phyloP scores from a whole-genome alignment of 1,140 invertebrate genomes.

The Propsilocerus akamusi region DNA sequence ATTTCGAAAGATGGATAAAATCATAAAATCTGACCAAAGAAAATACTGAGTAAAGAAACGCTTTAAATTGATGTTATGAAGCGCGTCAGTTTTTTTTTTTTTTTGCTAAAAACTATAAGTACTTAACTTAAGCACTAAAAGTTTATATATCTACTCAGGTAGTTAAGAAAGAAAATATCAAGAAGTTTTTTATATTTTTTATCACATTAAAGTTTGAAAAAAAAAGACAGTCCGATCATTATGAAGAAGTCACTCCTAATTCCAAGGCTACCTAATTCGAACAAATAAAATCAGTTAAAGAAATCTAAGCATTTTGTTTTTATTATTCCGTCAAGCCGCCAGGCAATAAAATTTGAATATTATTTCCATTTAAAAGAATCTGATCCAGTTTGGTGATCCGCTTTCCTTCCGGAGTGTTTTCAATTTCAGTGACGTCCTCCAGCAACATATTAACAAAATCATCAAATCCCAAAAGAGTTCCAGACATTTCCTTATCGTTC shows the following conservation, averaged over 20 bases:
- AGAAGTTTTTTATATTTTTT: no score
- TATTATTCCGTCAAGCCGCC: not conserved
- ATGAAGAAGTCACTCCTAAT: no score
- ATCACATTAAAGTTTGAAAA: no score
- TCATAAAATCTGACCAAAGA: not conserved
- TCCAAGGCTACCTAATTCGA: no score
- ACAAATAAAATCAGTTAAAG: no score
- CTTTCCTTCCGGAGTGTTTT: constrained; percentile 90
- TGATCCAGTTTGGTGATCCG: constrained; percentile 94
- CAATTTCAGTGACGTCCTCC: constrained; percentile 85
- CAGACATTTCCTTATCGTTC: constrained; percentile 98
- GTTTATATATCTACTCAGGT: no score
- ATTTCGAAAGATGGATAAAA: not conserved
- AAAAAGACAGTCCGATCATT: no score
- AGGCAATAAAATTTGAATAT: constrained; percentile 83
- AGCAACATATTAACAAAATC: constrained; percentile 97
- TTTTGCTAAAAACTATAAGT: no score
- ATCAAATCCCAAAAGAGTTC: constrained; percentile 93
- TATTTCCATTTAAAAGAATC: constrained; percentile 97
- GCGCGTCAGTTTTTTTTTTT: not conserved
- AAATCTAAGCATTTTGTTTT: no score
- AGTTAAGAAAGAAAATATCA: no score
- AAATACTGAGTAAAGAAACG: not conserved
- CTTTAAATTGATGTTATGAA: not conserved
- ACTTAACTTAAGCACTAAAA: no score